A percentile compares a stretch with the other conserved stretches of the same genome.
These are phyloP conservation scores for Eristalinus aeneus DNA, from an alignment of 2,888 invertebrate species.

Conservation along the genomic window DNA sequence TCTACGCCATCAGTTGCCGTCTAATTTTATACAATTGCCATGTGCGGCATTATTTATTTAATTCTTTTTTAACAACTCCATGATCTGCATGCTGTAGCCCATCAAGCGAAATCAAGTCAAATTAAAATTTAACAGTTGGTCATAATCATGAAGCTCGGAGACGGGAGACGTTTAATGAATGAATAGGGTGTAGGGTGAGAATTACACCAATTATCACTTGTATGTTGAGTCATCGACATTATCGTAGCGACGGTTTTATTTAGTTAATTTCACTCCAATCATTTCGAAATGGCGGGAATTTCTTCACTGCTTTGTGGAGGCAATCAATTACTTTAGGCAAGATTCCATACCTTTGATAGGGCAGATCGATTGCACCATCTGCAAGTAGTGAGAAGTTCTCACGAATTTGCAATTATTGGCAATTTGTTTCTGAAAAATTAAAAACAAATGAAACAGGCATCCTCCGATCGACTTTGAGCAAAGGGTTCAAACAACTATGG, in stretches of 20 bases:
- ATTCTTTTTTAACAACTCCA: not conserved
- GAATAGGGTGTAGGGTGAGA: not conserved
- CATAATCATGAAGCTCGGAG: not conserved
- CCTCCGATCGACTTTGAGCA: not conserved
- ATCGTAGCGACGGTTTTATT: not conserved
- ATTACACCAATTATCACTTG: conserved; percentile 5
- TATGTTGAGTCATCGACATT: not conserved
- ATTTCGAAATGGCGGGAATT: not conserved
- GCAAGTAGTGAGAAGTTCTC: not conserved
- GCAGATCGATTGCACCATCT: not conserved
- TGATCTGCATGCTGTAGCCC: not conserved
- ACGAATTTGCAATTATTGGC: not conserved
- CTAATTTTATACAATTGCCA: not conserved
- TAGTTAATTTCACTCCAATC: not conserved
- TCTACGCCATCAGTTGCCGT: not conserved
- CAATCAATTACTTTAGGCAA: not conserved
- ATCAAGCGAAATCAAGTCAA: not conserved
- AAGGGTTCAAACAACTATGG: not conserved
- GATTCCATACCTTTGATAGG: not conserved
- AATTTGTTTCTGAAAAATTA: not conserved
- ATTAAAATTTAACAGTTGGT: not conserved
- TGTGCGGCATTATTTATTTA: not conserved
- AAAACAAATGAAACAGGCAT: too few species aligned
- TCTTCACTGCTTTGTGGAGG: not conserved
- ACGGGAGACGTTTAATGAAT: not conserved